Percentiles rank a stretch among this genome's conserved stretches.
Evolutionary conservation across 2,113 vertebrate species (phyloP).

Genomic region (Chionodraco myersi): DNA sequence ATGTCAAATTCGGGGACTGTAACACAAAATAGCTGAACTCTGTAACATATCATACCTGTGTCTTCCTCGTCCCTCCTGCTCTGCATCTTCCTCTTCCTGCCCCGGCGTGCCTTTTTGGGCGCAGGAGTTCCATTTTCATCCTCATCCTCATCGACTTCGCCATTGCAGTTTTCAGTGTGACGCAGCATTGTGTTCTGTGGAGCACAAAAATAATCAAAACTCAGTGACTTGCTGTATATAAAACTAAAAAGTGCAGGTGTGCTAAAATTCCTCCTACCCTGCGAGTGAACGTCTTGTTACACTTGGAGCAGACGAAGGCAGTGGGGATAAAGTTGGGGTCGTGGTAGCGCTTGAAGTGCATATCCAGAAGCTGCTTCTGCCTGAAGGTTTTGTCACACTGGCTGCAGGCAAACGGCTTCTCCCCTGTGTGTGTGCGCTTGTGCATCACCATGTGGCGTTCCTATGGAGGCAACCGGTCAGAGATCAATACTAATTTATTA

Average conservation of each 20-base stretch:
- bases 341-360: slow-evolving; percentile 98
- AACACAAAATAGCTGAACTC: not conserved
- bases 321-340: slow-evolving; percentile 96
- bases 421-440: slow-evolving; percentile 96
- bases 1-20: not conserved
- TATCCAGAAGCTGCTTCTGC: slow-evolving; percentile 98
- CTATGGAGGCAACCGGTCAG: slow-evolving; percentile 66
- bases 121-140: slow-evolving; percentile 88
- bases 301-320: slow-evolving; percentile 90
- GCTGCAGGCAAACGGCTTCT: slow-evolving; percentile 97
- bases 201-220: not conserved
- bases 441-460: slow-evolving; percentile 99
- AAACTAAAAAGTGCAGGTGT: accelerated
- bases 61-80: slow-evolving; percentile 89
- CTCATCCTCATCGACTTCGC: slow-evolving; percentile 88
- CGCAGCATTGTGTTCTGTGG: slow-evolving; percentile 97
- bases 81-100: slow-evolving; percentile 97
- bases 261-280: slow-evolving; percentile 71
- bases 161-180: slow-evolving; percentile 93
- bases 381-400: slow-evolving; percentile 99
- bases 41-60: slow-evolving; percentile 49
- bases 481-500: not conserved
- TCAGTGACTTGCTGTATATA: not conserved
- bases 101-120: slow-evolving; percentile 91
- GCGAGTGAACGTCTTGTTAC: slow-evolving; percentile 92